Percentiles rank a stretch among this genome's conserved stretches.
phyloP scores from a whole-genome alignment of 2,888 invertebrate genomes.

The Hetaerina titia region DNA sequence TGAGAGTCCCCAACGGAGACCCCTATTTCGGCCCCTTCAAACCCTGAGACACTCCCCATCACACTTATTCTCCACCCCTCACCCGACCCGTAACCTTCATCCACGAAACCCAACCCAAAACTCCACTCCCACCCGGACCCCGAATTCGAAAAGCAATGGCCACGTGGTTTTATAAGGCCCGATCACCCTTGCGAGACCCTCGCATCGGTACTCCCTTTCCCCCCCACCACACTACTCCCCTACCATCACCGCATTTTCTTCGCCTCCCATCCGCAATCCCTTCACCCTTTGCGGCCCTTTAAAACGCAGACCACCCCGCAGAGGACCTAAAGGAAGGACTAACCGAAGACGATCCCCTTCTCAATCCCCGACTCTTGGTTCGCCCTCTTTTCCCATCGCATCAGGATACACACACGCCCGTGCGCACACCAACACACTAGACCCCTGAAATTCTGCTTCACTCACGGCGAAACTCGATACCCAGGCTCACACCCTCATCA shows the following conservation, averaged over 20 bases:
- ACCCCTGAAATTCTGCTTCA: background rate
- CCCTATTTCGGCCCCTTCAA: background rate
- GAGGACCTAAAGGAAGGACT: background rate
- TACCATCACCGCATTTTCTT: too few species aligned
- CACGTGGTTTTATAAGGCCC: slow-evolving; percentile 21
- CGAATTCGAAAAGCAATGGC: slow-evolving; percentile 16
- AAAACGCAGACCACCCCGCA: slow-evolving; percentile 19
- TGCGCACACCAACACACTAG: background rate
- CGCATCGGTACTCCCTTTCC: background rate
- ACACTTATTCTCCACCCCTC: background rate
- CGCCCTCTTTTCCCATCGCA: background rate
- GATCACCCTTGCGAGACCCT: slow-evolving; percentile 34
- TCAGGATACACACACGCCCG: too few species aligned
- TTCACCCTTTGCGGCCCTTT: slow-evolving; percentile 19
- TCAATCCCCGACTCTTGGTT: background rate
- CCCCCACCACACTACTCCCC: background rate
- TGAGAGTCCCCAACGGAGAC: background rate
- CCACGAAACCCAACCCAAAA: background rate
- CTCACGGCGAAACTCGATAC: background rate
- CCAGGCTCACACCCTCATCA: background rate
- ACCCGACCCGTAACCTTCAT: background rate
- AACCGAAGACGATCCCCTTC: background rate
- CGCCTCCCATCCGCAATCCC: background rate
- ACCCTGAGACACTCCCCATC: background rate
- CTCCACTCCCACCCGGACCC: background rate